Evolutionary conservation across 2,113 vertebrate species (phyloP).

Genomic region (Callocephalon fimbriatum): DNA sequence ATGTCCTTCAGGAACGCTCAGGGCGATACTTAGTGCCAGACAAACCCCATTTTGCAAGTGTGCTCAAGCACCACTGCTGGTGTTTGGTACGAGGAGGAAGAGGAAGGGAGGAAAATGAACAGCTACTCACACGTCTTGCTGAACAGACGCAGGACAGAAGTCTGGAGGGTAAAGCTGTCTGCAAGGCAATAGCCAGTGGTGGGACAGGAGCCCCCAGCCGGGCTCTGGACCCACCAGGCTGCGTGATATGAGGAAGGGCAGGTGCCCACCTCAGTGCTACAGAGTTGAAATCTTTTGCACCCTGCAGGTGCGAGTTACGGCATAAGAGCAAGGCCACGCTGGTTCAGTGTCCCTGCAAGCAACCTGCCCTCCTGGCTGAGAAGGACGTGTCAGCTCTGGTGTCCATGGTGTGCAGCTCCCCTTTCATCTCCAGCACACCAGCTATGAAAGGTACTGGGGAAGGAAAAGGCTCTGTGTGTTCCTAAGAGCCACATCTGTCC

Average conservation of each 20-base stretch:
- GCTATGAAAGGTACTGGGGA: rapidly evolving
- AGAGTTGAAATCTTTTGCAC: background rate
- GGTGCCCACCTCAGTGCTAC: background rate
- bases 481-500: background rate
- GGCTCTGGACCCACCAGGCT: background rate
- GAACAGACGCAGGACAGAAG: background rate
- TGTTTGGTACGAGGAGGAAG: background rate
- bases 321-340: background rate
- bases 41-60: background rate
- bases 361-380: background rate
- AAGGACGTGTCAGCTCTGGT: background rate
- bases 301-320: background rate
- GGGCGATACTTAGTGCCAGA: rapidly evolving
- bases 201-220: background rate
- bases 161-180: background rate
- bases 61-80: background rate
- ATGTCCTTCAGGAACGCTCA: rapidly evolving
- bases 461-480: background rate
- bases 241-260: background rate
- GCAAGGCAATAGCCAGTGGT: background rate
- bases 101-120: background rate
- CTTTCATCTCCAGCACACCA: background rate
- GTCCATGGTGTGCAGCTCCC: background rate
- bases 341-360: background rate
- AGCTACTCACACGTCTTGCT: background rate